Base-by-base conservation (phyloP, 2,888 invertebrate genomes). In the Drosophila sordidapex region DNA sequence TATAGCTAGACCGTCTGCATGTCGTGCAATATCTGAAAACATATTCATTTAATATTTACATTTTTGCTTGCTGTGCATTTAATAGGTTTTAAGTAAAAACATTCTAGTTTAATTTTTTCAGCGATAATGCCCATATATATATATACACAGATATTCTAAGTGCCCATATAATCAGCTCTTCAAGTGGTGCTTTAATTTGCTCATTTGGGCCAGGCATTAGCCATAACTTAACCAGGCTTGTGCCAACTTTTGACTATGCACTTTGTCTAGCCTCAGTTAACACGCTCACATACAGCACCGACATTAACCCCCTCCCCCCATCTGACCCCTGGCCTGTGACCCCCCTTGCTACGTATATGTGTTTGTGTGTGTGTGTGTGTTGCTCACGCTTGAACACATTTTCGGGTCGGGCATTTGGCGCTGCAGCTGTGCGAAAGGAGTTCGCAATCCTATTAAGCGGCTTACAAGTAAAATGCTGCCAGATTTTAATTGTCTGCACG, bases 401-500 rank as follows among this genome's bases (percentile, higher is more conserved):
- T 82, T 76, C 58, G 80, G 70, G 81, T 76, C 73, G 57, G 29
- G 80, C 70, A 69, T 56, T 67, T 59, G 62, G 62, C 67, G 74
- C 68, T 76, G 78, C 77, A 72, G 78, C 65, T 80, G 60, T 72
- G 68, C 59, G 36, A 51, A 63, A 74, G 78, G 75, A 83, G 76
- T 82, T 83, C 83, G 67, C 73, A 62, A 73, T 81, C 86, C 91
- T 92, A 91, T 91, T 92, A 92, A 92, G 91, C 91, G 91, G 91
- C 91, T 92, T 92, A 83, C 83, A 82, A 70, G 78, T 72, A 90
- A 92, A 91, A 91, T 90, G 90, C 91, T 91, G 90, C 91, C 91
- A 90, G 92, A 90, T 92, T 92, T 91, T 91, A 91, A 91, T 91
- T 91, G 91, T 91, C 88, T 91, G 81, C 83, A 70, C 64, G 64